Evolutionary conservation across 2,113 vertebrate genomes (phyloP), one percentile per base, ranked within the genome.

Genomic region (Gobius niger): DNA sequence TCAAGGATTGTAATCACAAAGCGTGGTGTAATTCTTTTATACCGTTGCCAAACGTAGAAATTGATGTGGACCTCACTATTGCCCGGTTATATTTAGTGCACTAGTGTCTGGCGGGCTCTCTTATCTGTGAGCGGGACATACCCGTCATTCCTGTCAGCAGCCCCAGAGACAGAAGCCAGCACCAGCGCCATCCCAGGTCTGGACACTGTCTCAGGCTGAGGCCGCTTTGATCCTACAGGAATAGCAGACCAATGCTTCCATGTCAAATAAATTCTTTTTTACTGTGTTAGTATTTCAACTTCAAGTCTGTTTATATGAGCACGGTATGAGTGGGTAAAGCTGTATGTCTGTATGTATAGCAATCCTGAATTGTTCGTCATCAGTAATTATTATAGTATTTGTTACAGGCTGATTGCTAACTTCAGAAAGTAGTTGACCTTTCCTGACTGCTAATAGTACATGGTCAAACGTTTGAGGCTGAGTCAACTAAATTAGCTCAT

Each of bases 161-260:
- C 56, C 49, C 0, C 56, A 57, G 60, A 65, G 54, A 47, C 68
- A 68, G 50, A 68, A 47, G 14, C n/a, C 18, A 4, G n/a, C 57
- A 13, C 41, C 53, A 24, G 46, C 18, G 41, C 19, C 68, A 61
- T 62, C 13, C 68, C n/a, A n/a, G 41, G 63, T 70, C 53, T 65
- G 41, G 13, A 50, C 52, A 50, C 9, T 47, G 62, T 65, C 69
- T 62, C 42, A 54, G 47, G 47, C 18, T 34, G 40, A 0, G 9
- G 47, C 24, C 12, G 11, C 67, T 77, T 74, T 81, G 63, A 74
- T 73, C 70, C 60, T 10, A 63, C 7, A 49, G 50, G 44, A 71
- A 64, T 47, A 73, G 59, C 16, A 67, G 13, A 34, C 7, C 47
- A 18, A 67, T 24, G 50, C 7, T 24, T 52, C 10, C 5, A 9